A percentile compares a stretch with the other conserved stretches of the same genome.
phyloP scores from a whole-genome alignment of 2,113 vertebrate genomes.

The Microtus richardsoni region DNA sequence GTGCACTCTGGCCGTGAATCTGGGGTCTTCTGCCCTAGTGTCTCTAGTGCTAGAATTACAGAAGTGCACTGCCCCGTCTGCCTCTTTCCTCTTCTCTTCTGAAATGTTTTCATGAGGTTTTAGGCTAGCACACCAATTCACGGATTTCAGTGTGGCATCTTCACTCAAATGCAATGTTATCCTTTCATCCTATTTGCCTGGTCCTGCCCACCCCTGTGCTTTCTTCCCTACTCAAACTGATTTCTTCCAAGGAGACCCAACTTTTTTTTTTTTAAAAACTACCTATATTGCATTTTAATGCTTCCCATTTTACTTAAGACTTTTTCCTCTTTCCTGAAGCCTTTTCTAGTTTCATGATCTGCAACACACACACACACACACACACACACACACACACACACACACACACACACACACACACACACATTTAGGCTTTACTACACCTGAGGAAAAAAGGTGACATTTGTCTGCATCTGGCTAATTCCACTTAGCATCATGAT shows the following conservation, averaged over 20 bases:
- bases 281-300: background rate
- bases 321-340: background rate
- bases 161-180: background rate
- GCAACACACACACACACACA: background rate
- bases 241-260: background rate
- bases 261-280: background rate
- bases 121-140: background rate
- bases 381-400: background rate
- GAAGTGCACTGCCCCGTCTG: background rate
- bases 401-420: background rate
- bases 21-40: background rate
- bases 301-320: background rate
- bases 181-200: background rate
- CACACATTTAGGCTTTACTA: background rate
- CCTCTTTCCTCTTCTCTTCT: background rate
- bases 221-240: background rate
- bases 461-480: background rate
- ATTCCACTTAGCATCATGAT: background rate
- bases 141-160: background rate
- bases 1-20: background rate
- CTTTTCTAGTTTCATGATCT: background rate
- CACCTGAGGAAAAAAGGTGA: background rate
- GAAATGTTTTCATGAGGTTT: background rate
- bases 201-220: no score
- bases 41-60: background rate